These are phyloP conservation scores for Amniataba percoides DNA, from an alignment of 2,797 vertebrate genomes.

Conservation along the genomic window DNA sequence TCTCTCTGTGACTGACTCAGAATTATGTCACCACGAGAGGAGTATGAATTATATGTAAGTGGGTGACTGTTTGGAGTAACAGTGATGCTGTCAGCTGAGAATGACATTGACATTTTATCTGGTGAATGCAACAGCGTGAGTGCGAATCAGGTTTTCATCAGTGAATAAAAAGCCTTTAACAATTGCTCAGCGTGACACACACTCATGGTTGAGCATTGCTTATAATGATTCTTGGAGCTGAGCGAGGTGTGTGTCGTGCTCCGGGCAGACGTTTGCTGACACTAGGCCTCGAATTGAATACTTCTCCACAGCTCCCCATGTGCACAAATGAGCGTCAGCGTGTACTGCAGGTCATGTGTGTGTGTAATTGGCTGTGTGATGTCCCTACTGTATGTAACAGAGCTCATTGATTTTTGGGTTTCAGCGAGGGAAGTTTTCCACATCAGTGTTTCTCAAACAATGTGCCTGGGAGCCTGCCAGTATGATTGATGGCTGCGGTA, in stretches of 20 bases:
- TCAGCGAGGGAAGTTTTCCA: neutral
- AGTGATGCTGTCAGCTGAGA: conserved; percentile 3
- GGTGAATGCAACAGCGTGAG: conserved; percentile 4
- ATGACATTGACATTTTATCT: conserved; percentile 21
- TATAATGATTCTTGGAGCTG: conserved; percentile 10
- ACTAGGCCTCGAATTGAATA: neutral
- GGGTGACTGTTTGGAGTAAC: conserved; percentile 11
- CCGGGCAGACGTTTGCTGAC: neutral
- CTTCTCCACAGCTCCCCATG: conserved; percentile 5
- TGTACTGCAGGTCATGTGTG: neutral
- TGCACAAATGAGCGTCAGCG: conserved; percentile 11
- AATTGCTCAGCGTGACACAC: conserved; percentile 5
- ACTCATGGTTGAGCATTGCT: conserved; percentile 15
- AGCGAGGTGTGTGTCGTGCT: conserved; percentile 15
- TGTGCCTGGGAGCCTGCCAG: neutral
- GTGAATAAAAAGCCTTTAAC: conserved; percentile 7
- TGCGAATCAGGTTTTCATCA: conserved; percentile 19
- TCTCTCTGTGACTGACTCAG: conserved; percentile 20
- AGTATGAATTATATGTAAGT: conserved; percentile 30
- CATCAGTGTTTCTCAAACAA: conserved; percentile 10
- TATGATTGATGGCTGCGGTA: conserved; percentile 6
- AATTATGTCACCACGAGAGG: conserved; percentile 23
- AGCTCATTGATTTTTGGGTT: conserved; percentile 21
- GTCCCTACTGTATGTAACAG: neutral
- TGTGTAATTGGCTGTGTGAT: conserved; percentile 45